Evolutionary conservation across 2,113 vertebrate species (phyloP).

Genomic region (Bos javanicus): DNA sequence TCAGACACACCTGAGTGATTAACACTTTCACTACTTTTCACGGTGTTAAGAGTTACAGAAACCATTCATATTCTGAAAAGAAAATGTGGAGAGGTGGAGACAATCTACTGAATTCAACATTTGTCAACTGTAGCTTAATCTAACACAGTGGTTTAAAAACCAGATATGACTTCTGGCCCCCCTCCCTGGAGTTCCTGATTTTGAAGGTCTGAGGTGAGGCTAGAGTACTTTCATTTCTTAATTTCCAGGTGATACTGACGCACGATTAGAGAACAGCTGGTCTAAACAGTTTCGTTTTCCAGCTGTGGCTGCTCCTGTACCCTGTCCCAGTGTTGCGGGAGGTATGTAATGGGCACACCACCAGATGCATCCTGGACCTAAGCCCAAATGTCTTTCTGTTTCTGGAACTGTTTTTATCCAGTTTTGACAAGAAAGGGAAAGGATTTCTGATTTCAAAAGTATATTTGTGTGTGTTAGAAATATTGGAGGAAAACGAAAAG

Average conservation of each 20-base stretch:
- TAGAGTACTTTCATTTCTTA: neutral
- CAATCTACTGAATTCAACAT: neutral
- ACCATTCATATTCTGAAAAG: neutral
- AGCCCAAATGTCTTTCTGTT: neutral
- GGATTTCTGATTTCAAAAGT: constrained; percentile 10
- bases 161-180: neutral
- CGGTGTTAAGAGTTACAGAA: neutral
- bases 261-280: neutral
- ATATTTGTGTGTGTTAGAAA: neutral
- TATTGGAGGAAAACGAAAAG: neutral
- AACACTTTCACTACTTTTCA: neutral
- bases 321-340: neutral
- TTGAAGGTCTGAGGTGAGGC: neutral
- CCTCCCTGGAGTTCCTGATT: neutral
- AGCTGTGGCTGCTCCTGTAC: neutral
- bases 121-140: neutral
- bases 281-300: neutral
- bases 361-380: neutral
- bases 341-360: neutral
- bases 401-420: neutral
- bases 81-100: neutral
- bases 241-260: neutral
- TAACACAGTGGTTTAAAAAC: neutral
- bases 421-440: neutral
- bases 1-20: neutral